These are phyloP conservation scores for Boleophthalmus pectinirostris DNA, from an alignment of 2,113 vertebrate genomes.

Conservation along the genomic window DNA sequence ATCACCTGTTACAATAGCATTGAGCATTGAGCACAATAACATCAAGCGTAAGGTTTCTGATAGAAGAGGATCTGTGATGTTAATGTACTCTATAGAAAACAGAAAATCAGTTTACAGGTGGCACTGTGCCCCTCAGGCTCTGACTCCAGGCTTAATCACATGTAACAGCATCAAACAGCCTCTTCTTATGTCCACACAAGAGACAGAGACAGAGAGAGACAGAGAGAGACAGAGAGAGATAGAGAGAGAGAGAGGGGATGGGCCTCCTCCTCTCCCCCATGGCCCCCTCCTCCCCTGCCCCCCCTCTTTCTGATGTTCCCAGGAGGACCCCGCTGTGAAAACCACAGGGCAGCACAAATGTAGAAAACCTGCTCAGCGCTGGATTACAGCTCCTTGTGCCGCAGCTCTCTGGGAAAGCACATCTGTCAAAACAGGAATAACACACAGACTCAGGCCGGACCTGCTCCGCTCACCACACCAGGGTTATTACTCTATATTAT, in stretches of 20 bases:
- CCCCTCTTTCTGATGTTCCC: constrained; percentile 69
- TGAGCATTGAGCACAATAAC: neutral
- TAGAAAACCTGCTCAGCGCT: constrained; percentile 70
- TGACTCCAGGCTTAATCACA: constrained; percentile 63
- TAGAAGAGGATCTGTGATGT: neutral
- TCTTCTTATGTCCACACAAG: constrained; percentile 62
- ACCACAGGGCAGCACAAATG: constrained; percentile 74
- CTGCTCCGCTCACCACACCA: constrained; percentile 4
- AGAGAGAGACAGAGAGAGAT: no score
- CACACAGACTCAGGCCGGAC: neutral
- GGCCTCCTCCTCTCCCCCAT: no score
- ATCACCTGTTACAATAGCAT: neutral
- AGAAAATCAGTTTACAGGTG: neutral
- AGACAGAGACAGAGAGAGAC: neutral
- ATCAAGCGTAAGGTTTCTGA: neutral
- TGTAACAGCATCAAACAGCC: constrained; percentile 59
- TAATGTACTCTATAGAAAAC: neutral
- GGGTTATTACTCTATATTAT: neutral
- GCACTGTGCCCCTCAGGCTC: constrained; percentile 31
- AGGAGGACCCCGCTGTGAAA: constrained; percentile 75
- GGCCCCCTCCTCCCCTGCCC: no score
- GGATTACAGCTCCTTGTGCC: constrained; percentile 48
- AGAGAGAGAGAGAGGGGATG: no score
- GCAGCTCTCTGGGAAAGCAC: constrained; percentile 43
- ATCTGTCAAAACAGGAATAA: constrained; percentile 25